Conservation (phyloP, 2,797 vertebrate species). For the Diplodus sargus region DNA sequence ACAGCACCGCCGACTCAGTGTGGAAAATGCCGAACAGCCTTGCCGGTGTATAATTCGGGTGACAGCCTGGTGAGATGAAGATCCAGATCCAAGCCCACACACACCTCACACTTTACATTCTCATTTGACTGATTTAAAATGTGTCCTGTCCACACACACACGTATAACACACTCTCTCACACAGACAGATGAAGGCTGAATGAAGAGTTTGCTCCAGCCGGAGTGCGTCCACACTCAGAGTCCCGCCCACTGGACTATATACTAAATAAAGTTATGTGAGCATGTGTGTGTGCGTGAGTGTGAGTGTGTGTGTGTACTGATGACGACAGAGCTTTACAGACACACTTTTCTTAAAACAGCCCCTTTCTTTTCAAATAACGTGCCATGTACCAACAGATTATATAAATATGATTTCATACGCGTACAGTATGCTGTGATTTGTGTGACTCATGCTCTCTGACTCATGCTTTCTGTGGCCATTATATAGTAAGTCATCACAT, state of each 20-base stretch:
- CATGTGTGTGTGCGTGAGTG: constrained; percentile 1
- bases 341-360: not conserved
- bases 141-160: constrained; percentile 17
- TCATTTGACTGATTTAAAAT: constrained; percentile 30
- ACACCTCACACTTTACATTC: constrained; percentile 54
- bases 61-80: constrained; percentile 48
- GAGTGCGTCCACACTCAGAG: constrained; percentile 42
- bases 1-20: constrained; percentile 72
- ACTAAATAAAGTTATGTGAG: constrained; percentile 52
- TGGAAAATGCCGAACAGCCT: not conserved
- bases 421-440: constrained; percentile 8
- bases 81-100: constrained; percentile 65
- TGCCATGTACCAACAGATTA: constrained; percentile 10
- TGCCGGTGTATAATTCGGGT: constrained; percentile 35
- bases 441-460: constrained; percentile 28
- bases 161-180: not conserved
- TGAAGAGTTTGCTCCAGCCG: constrained; percentile 30
- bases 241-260: constrained; percentile 69
- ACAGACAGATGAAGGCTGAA: constrained; percentile 45
- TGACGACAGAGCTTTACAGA: not conserved
- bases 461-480: constrained; percentile 3
- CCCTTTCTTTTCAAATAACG: not conserved
- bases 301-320: constrained; percentile 1
- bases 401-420: not conserved
- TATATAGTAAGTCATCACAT: not conserved